Percentiles rank a stretch among this genome's conserved stretches.
Conservation (phyloP, 2,888 invertebrate genomes). For the Crossocerus cetratus region DNA sequence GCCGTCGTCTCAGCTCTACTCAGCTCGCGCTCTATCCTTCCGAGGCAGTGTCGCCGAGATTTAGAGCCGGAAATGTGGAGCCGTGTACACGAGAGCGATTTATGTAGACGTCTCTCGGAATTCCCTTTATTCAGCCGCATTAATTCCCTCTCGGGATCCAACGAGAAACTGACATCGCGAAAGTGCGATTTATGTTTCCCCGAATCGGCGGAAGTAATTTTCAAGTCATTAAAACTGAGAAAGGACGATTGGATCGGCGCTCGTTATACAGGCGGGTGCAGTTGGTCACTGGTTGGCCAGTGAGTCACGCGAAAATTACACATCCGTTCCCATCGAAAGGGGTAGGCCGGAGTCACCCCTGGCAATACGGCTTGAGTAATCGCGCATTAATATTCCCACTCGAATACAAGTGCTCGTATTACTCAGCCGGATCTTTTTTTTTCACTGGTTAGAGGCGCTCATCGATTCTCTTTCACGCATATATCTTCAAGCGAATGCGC, state of each 20-base stretch:
- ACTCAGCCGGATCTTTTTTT: constrained; percentile 51
- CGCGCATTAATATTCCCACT: constrained; percentile 43
- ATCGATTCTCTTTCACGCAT: too few species aligned
- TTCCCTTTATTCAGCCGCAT: too few species aligned
- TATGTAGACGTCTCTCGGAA: too few species aligned
- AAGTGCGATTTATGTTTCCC: too few species aligned
- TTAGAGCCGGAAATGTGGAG: constrained; percentile 18
- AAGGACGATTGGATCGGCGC: background rate
- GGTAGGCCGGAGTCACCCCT: constrained; percentile 52
- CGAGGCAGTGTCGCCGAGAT: constrained; percentile 7
- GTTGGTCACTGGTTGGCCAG: constrained; percentile 18
- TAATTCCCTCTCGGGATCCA: too few species aligned
- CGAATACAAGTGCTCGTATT: constrained; percentile 57
- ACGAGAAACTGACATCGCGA: too few species aligned
- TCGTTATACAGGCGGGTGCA: background rate
- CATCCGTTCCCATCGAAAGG: constrained; percentile 46
- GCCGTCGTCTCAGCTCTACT: background rate
- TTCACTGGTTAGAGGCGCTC: constrained; percentile 60
- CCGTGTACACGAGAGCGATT: too few species aligned
- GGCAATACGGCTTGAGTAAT: constrained; percentile 30
- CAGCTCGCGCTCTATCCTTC: constrained; percentile 12
- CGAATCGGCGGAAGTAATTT: too few species aligned
- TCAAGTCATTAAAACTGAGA: too few species aligned
- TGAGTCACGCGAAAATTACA: constrained; percentile 66
- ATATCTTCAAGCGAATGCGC: too few species aligned